Evolutionary conservation across 2,113 vertebrate species (phyloP).

Genomic region (Mixornis gularis): DNA sequence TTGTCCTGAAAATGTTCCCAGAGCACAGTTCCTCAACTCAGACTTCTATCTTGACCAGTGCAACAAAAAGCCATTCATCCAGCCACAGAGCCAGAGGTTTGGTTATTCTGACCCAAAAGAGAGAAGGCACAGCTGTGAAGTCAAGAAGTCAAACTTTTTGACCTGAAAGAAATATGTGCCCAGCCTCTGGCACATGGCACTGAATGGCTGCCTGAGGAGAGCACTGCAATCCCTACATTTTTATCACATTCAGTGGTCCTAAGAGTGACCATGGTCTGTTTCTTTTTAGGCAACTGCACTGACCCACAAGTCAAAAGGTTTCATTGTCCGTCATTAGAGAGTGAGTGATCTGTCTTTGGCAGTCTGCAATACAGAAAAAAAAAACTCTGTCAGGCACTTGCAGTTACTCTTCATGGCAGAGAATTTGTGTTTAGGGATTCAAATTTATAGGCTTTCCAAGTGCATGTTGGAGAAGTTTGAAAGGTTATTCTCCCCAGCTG

Average conservation of each 20-base stretch:
- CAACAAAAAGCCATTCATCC: not conserved
- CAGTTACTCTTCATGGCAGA: not conserved
- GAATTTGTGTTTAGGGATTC: not conserved
- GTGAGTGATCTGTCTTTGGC: not conserved
- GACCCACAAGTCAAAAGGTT: not conserved
- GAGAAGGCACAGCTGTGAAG: not conserved
- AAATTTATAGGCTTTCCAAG: constrained; percentile 1
- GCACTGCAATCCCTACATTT: not conserved
- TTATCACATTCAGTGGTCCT: not conserved
- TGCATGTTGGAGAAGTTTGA: not conserved
- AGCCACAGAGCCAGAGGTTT: not conserved
- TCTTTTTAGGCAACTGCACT: not conserved
- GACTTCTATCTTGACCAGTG: not conserved
- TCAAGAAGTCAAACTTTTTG: not conserved
- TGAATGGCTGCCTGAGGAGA: not conserved
- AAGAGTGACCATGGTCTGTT: not conserved
- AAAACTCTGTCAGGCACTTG: not conserved
- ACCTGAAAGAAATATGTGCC: not conserved
- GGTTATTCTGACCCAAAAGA: not conserved
- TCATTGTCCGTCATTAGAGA: not conserved
- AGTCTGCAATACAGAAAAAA: not conserved
- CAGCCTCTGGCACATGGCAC: not conserved
- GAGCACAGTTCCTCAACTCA: not conserved
- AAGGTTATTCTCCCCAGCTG: not conserved
- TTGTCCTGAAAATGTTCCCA: not conserved